Conservation (phyloP, 2,797 vertebrate species). For the Enteromius afrohamiltoni region DNA sequence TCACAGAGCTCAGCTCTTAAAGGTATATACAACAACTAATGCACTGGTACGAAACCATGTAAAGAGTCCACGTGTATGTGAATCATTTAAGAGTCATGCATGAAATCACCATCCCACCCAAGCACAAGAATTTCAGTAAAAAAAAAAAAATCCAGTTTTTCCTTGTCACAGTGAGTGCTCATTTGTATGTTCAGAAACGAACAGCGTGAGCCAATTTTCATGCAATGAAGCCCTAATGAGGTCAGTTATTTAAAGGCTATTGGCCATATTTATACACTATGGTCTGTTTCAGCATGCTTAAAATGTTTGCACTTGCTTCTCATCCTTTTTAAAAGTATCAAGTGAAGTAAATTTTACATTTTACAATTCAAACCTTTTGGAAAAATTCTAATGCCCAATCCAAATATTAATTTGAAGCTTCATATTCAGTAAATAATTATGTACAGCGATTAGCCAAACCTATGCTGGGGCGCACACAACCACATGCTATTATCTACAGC, state of each 20-base stretch:
- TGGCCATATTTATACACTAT: conserved; percentile 31
- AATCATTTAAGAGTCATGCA: conserved; percentile 43
- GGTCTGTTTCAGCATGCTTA: conserved; percentile 5
- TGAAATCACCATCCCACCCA: neutral
- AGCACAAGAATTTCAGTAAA: neutral
- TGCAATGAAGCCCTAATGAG: conserved; percentile 33
- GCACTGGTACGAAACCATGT: neutral
- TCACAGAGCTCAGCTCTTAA: conserved; percentile 65
- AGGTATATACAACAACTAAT: conserved; percentile 53
- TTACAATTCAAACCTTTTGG: neutral
- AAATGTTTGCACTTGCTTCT: conserved; percentile 18
- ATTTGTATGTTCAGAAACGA: neutral
- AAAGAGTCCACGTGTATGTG: conserved; percentile 31
- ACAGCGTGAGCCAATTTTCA: conserved; percentile 27
- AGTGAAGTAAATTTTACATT: neutral
- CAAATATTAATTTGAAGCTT: neutral
- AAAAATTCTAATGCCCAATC: neutral
- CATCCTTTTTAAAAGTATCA: neutral
- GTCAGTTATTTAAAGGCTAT: conserved; percentile 40
- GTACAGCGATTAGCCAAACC: neutral
- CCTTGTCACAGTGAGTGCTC: neutral
- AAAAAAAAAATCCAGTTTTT: neutral
- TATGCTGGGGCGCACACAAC: neutral
- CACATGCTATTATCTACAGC: conserved; percentile 9
- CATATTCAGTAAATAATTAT: neutral